Evolutionary conservation across 2,113 vertebrate species (phyloP).

Genomic region (Panthera leo): DNA sequence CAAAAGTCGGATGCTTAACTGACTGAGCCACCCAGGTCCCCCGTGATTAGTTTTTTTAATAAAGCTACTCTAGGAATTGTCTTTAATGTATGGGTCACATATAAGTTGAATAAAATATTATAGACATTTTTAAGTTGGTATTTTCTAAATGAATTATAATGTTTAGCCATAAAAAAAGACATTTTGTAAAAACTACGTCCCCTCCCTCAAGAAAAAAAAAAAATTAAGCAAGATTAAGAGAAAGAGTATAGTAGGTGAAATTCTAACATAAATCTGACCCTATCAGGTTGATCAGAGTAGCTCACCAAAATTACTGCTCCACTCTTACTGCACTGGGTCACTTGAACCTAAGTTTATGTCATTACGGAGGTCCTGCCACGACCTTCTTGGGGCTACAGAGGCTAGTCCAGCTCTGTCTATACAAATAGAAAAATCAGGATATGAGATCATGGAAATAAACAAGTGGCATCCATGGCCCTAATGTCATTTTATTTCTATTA

Average conservation of each 20-base stretch:
- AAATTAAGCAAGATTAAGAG: neutral
- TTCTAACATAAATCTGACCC: neutral
- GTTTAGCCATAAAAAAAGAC: neutral
- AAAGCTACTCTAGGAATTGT: neutral
- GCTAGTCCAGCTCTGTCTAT: neutral
- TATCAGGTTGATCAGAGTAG: neutral
- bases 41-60: neutral
- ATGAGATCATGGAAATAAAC: neutral
- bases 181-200: neutral
- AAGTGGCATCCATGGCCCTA: neutral
- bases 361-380: neutral
- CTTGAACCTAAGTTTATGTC: neutral
- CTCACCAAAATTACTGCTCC: neutral
- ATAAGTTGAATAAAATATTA: neutral
- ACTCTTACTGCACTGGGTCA: neutral
- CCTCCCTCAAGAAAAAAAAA: neutral
- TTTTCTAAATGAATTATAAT: neutral
- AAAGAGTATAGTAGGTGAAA: neutral
- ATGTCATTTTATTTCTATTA: neutral
- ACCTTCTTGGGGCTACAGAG: neutral
- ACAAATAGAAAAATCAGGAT: neutral
- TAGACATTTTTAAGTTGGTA: neutral
- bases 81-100: neutral
- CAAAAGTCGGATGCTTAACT: too few relatives aligned
- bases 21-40: too few relatives aligned